These are phyloP conservation scores for Pollachius pollachius DNA, from an alignment of 2,113 vertebrate species.

Conservation along the genomic window DNA sequence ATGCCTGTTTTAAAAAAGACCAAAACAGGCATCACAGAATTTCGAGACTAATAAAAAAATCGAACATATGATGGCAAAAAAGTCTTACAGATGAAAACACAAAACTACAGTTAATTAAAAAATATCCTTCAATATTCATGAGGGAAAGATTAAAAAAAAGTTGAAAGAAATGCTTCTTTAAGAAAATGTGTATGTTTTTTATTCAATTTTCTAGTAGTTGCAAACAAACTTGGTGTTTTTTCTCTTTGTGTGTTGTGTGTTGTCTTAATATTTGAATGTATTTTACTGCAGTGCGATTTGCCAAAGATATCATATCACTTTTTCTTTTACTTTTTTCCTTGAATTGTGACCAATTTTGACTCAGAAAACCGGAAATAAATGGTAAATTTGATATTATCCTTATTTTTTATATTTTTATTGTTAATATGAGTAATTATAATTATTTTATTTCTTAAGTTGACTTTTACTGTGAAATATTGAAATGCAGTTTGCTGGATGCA, in stretches of 20 bases:
- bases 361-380: constrained; percentile 65
- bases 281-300: constrained; percentile 99
- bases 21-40: background rate
- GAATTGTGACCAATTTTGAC: constrained; percentile 61
- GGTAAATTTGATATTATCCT: constrained; percentile 69
- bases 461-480: constrained; percentile 87
- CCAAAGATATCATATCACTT: constrained; percentile 96
- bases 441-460: constrained; percentile 72
- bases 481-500: constrained; percentile 89
- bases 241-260: constrained; percentile 92
- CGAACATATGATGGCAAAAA: constrained; percentile 61
- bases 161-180: constrained; percentile 90
- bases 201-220: constrained; percentile 98
- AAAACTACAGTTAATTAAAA: constrained; percentile 58
- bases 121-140: constrained; percentile 86
- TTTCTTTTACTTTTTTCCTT: constrained; percentile 71
- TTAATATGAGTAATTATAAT: constrained; percentile 55
- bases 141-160: constrained; percentile 75
- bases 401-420: constrained; percentile 71
- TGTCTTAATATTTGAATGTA: constrained; percentile 99
- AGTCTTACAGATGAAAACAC: constrained; percentile 63
- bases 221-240: constrained; percentile 90
- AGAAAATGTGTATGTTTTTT: constrained; percentile 97
- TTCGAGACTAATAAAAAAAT: constrained; percentile 59
- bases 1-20: constrained; percentile 80